These are phyloP conservation scores for Tyrannus savana DNA, from an alignment of 2,113 vertebrate genomes.

Conservation along the genomic window DNA sequence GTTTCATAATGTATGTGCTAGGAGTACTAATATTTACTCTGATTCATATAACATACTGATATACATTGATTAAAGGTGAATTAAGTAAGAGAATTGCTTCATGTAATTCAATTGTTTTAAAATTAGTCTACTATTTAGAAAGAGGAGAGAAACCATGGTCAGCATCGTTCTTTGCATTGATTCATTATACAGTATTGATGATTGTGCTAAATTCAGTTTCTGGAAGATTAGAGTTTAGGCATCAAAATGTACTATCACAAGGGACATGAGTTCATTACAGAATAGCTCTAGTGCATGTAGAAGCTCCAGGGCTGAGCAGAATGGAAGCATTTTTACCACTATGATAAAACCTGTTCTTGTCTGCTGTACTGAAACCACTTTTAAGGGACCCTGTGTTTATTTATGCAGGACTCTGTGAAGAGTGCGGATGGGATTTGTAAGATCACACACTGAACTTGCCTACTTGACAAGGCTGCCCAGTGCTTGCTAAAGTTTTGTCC, in stretches of 20 bases:
- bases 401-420: background rate
- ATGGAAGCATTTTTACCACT: background rate
- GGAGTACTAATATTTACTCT: background rate
- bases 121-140: background rate
- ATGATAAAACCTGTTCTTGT: background rate
- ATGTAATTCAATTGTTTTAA: background rate
- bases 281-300: accelerated
- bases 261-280: background rate
- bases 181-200: background rate
- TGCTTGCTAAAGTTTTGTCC: background rate
- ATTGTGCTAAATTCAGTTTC: background rate
- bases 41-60: background rate
- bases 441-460: background rate
- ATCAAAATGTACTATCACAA: background rate
- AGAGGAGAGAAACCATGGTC: background rate
- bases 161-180: background rate
- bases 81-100: background rate
- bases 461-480: background rate
- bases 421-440: background rate
- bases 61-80: background rate
- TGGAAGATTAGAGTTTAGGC: background rate
- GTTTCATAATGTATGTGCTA: background rate
- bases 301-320: background rate
- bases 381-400: background rate
- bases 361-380: background rate